These are phyloP conservation scores for Hydrolagus colliei DNA, from an alignment of 2,797 vertebrate species.

Conservation along the genomic window DNA sequence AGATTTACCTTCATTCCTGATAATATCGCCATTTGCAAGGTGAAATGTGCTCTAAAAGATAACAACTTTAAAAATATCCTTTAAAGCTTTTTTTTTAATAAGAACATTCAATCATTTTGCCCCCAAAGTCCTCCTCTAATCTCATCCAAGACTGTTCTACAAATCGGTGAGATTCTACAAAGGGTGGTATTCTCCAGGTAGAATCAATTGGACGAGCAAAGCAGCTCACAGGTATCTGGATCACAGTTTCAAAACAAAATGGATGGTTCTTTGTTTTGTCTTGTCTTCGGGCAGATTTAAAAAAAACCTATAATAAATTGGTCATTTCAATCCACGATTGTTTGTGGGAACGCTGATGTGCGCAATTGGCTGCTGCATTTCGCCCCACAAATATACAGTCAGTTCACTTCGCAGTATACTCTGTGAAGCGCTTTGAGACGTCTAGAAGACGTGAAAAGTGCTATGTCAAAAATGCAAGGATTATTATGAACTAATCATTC, in stretches of 20 bases:
- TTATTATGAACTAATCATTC: too few species aligned
- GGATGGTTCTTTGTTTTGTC: not conserved
- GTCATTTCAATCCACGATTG: too few species aligned
- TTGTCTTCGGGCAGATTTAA: not conserved
- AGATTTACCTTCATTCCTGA: not conserved
- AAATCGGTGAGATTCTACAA: slow-evolving; percentile 65
- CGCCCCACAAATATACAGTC: too few species aligned
- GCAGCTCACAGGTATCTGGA: slow-evolving; percentile 44
- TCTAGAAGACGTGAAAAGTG: too few species aligned
- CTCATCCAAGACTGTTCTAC: slow-evolving; percentile 49
- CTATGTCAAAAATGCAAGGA: too few species aligned
- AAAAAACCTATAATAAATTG: not conserved
- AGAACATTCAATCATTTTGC: slow-evolving; percentile 40
- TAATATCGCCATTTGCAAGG: not conserved
- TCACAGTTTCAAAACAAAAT: not conserved
- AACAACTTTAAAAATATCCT: not conserved
- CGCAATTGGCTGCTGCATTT: too few species aligned
- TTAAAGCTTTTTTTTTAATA: not conserved
- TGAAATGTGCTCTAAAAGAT: not conserved
- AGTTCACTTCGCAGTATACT: too few species aligned
- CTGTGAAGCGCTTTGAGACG: too few species aligned
- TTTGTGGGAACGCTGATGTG: too few species aligned
- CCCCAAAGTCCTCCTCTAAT: slow-evolving; percentile 43
- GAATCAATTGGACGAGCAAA: slow-evolving; percentile 57
- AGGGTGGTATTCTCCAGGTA: slow-evolving; percentile 55